Conservation (phyloP, 2,888 invertebrate genomes). For the Timema podura region DNA sequence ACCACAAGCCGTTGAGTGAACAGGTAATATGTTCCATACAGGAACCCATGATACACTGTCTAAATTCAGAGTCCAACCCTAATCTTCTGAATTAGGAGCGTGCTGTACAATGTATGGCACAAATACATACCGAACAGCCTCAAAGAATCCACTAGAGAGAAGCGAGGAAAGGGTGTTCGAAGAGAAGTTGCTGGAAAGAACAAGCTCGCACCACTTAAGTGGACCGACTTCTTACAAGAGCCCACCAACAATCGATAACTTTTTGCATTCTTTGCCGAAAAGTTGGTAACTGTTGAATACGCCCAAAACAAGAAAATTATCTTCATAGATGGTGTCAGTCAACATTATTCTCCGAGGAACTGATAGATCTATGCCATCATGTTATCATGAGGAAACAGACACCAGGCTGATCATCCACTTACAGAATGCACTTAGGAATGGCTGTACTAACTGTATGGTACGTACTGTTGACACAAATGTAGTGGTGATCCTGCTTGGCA, state of each 20-base stretch:
- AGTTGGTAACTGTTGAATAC: background rate
- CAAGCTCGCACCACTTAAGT: background rate
- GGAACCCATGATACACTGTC: no score
- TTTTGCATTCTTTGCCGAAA: background rate
- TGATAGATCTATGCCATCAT: constrained; percentile 6
- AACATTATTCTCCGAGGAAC: constrained; percentile 5
- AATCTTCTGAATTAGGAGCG: no score
- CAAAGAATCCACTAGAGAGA: background rate
- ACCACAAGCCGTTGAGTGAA: no score
- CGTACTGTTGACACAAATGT: background rate
- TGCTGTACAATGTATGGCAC: background rate
- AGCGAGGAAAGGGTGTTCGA: background rate
- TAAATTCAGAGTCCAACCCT: no score
- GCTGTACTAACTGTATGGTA: background rate
- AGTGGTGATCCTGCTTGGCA: background rate
- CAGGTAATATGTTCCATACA: no score
- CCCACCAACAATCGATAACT: background rate
- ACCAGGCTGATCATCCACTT: background rate
- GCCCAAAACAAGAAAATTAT: background rate
- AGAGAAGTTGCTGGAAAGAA: background rate
- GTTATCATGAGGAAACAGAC: background rate
- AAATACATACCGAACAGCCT: constrained; percentile 10
- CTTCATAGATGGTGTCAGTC: background rate
- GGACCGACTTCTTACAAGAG: background rate
- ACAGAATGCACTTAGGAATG: background rate